Conservation (phyloP, 2,113 vertebrate species). For the Sturnus vulgaris region DNA sequence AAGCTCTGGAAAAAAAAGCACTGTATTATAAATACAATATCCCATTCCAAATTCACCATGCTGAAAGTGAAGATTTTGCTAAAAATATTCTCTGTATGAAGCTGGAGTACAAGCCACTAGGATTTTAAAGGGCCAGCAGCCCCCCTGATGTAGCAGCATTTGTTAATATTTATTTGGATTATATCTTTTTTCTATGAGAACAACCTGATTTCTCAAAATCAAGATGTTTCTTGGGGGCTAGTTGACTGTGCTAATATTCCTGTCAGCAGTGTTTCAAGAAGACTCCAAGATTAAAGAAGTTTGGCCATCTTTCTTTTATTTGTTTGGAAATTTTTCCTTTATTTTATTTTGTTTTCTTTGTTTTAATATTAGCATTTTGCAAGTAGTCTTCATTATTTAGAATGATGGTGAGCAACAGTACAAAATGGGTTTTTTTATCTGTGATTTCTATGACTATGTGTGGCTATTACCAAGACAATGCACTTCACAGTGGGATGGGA, state of each 20-base stretch:
- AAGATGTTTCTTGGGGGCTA: not conserved
- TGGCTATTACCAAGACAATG: not conserved
- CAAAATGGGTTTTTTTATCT: not conserved
- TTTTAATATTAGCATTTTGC: not conserved
- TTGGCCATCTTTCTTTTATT: not conserved
- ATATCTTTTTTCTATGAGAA: not conserved
- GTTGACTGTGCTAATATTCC: not conserved
- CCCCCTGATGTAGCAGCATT: not conserved
- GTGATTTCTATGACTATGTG: not conserved
- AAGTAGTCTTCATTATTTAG: not conserved
- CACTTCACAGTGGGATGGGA: not conserved
- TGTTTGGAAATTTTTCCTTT: not conserved
- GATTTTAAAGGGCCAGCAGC: not conserved
- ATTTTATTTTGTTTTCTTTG: not conserved
- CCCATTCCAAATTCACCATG: not conserved
- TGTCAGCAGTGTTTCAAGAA: not conserved
- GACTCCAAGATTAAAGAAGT: not conserved
- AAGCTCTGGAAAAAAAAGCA: not conserved
- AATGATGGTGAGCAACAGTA: not conserved
- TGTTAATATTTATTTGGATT: not conserved
- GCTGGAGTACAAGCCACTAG: not conserved
- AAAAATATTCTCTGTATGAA: not conserved
- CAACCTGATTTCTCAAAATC: not conserved
- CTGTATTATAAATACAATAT: not conserved
- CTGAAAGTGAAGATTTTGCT: not conserved